phyloP scores from a whole-genome alignment of 64 coral and sea anemone species.

The Dendrophyllia cribrosa region DNA sequence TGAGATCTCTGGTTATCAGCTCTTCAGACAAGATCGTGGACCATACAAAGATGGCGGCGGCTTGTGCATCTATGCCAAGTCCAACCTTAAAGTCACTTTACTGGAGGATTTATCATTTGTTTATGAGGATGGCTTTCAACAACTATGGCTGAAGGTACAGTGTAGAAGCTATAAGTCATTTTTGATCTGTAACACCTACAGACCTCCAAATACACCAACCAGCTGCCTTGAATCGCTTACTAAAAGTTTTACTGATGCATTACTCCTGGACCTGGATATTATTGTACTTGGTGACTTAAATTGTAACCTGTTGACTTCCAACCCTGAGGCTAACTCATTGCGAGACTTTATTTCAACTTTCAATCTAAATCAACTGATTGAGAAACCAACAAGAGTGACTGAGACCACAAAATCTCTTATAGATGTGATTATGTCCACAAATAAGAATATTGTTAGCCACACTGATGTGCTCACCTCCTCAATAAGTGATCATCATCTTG shows the following conservation, averaged over 20 bases:
- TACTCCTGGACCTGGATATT: not conserved
- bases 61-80: constrained; percentile 42
- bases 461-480: constrained; percentile 44
- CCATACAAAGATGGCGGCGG: constrained; percentile 32
- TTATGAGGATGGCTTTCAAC: constrained; percentile 54
- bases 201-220: not conserved
- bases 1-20: constrained; percentile 60
- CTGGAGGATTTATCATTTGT: constrained; percentile 27
- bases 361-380: constrained; percentile 44
- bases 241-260: not conserved
- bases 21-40: constrained; percentile 64
- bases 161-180: constrained; percentile 67
- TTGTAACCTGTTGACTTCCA: not conserved
- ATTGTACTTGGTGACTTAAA: constrained; percentile 6
- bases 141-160: constrained; percentile 55
- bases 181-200: constrained; percentile 39
- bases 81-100: constrained; percentile 25
- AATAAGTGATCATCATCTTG: constrained; percentile 70
- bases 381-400: constrained; percentile 51
- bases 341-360: constrained; percentile 36
- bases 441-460: constrained; percentile 29
- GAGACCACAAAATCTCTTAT: constrained; percentile 58
- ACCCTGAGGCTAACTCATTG: constrained; percentile 26
- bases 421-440: constrained; percentile 70
- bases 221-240: not conserved